Evolutionary conservation across 2,888 invertebrate genomes (phyloP), one percentile per base, ranked within the genome.

Genomic region (Sympetrum striolatum): DNA sequence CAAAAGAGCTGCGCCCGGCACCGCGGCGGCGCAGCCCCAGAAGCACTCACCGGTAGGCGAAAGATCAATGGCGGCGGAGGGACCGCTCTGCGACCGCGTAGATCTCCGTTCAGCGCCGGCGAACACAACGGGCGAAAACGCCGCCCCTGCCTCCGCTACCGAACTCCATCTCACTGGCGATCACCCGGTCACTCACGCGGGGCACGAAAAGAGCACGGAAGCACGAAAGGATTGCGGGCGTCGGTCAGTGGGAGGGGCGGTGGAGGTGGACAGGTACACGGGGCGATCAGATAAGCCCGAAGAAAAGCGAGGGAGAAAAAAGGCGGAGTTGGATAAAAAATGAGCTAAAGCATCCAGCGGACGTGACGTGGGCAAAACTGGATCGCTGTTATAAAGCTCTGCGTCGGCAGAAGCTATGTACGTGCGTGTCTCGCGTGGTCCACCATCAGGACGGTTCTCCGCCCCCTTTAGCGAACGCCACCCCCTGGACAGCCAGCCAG

Each of bases 151-250:
- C 82, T 37, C 60, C 60, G 60, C 22, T 15, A 58, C 22, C 86
- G 37, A 73, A 73, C 86, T 39, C 58, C 22, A 37, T 60, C 60
- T 37, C 35, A 22, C n/a, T 35, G 48, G 12, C 58, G 14, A 64
- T 31, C 86, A 15, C 39, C 86, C 35, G n/a, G 58, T 86, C 64
- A 37, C 86, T 60, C 22, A 37, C 86, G 86, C 86, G 37, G 58
- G 86, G 86, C 86, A 86, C 58, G 60, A 86, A 86, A 60, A 53
- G 58, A 60, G 60, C 86, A 86, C 86, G 86, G 37, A 86, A 60
- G 60, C 86, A 86, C 86, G 86, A 86, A 86, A 86, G 64, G 60
- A 22, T 35, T 60, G 58, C 58, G 58, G 82, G 82, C 2, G 35
- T 15, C 15, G 58, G 82, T 12, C 18, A 14, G n/a, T n/a, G 37